A percentile compares a stretch with the other conserved stretches of the same genome.
These are phyloP conservation scores for Catocala nupta DNA, from an alignment of 2,888 invertebrate species.

Conservation along the genomic window DNA sequence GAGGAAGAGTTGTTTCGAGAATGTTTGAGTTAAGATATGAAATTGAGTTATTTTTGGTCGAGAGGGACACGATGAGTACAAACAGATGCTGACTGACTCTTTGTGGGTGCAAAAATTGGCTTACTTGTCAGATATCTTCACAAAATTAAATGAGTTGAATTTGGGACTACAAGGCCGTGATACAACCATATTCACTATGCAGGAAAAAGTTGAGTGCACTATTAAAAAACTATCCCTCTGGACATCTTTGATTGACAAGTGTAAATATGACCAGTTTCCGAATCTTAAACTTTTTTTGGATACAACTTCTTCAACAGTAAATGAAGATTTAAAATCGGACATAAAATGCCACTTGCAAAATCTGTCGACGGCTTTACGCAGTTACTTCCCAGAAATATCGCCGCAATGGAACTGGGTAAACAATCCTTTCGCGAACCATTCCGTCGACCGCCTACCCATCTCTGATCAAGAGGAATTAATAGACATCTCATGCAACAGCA, in stretches of 20 bases:
- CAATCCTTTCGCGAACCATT: slow-evolving; percentile 22
- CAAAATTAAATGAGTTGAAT: slow-evolving; percentile 33
- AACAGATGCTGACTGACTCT: slow-evolving; percentile 17
- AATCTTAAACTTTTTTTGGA: no score
- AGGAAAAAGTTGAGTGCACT: no score
- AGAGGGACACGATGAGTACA: no score
- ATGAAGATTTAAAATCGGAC: no score
- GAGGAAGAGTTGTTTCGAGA: slow-evolving; percentile 29
- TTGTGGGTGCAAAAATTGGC: slow-evolving; percentile 15
- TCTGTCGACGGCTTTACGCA: no score
- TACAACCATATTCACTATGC: slow-evolving; percentile 10
- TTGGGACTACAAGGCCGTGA: slow-evolving; percentile 41
- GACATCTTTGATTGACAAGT: no score
- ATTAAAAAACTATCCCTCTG: no score
- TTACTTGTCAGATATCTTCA: slow-evolving; percentile 28
- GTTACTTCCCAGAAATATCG: slow-evolving; percentile 6
- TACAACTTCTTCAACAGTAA: no score
- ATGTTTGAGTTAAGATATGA: slow-evolving; percentile 22
- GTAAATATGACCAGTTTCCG: no score
- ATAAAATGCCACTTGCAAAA: no score
- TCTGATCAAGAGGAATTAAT: background rate
- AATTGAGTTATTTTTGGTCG: slow-evolving; percentile 13
- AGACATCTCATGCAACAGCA: no score
- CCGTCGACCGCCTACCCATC: slow-evolving; percentile 25
- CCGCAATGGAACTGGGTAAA: slow-evolving; percentile 21